Evolutionary conservation across 2,797 vertebrate genomes (phyloP), one percentile per base, ranked within the genome.

Genomic region (Mastacembelus armatus): DNA sequence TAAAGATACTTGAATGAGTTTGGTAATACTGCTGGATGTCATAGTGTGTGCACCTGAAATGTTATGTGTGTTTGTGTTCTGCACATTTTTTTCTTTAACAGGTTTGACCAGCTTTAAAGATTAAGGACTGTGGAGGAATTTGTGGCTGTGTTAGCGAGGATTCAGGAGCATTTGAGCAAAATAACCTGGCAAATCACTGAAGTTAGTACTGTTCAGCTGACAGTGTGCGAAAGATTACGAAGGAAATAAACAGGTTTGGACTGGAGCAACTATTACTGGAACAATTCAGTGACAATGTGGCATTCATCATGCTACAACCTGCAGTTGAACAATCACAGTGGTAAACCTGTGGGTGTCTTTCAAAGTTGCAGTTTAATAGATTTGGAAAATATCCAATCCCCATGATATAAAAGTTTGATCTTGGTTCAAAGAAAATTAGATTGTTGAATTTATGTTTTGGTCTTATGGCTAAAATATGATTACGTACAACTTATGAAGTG

Each of bases 21-120:
- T 15, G 40, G 54, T 74, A 42, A 77, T 24, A 7, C 18, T 8
- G n/a, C 18, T 73, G 19, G 60, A 24, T 55, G 6, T 44, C 24
- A 14, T 36, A 48, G 67, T 40, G 44, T 81, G 33, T 80, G 77
- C 5, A 52, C 71, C 47, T 82, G 38, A 68, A 86, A 72, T 87
- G 74, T 81, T 78, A 15, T 72, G 55, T 85, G 61, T 87, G 66
- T 85, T 85, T 85, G 62, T 87, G 74, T 86, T 81, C 12, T 89
- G 67, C 78, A 76, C 55, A 78, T 82, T 67, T 81, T 86, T 88
- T 80, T 39, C 82, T 87, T 86, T 90, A 81, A 91, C 90, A 91
- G 90, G 90, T 90, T 63, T 90, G 80, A 64, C 71, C 85, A 26
- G 30, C 84, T 74, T 67, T 82, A 74, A 77, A 74, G 65, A 47